phyloP scores from a whole-genome alignment of 2,888 invertebrate species.

The Lepidocyrtoides sp. region DNA sequence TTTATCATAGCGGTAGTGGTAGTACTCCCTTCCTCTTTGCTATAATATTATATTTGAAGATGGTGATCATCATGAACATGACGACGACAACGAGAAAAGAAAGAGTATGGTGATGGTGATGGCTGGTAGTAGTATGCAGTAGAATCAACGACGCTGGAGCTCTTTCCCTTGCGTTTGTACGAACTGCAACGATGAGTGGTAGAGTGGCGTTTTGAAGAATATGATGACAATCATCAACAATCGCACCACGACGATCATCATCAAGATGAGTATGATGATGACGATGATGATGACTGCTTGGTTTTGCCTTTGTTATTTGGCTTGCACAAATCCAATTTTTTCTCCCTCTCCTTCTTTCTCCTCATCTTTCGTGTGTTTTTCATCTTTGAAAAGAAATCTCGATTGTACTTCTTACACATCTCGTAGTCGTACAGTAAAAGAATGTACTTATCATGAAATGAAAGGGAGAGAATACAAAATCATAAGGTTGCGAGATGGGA shows the following conservation, averaged over 20 bases:
- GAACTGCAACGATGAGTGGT: background rate
- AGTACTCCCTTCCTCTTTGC: conserved; percentile 33
- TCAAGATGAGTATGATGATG: conserved; percentile 3
- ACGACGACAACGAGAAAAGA: background rate
- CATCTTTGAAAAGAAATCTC: conserved; percentile 47
- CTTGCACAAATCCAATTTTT: conserved; percentile 78
- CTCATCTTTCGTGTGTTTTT: background rate
- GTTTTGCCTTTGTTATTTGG: conserved; percentile 67
- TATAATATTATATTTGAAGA: conserved; percentile 68
- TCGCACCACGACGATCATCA: background rate
- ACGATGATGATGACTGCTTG: conserved; percentile 52
- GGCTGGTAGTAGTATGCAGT: background rate
- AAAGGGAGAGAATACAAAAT: conserved; percentile 44
- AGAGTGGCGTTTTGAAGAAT: conserved; percentile 26
- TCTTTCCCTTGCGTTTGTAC: background rate
- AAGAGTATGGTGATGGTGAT: conserved; percentile 16
- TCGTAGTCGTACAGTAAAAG: no score
- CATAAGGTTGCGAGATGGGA: conserved; percentile 58
- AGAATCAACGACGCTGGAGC: background rate
- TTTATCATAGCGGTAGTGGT: no score
- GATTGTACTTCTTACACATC: conserved; percentile 56
- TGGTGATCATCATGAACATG: conserved; percentile 54
- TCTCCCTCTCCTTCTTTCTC: conserved; percentile 56
- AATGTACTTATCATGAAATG: background rate
- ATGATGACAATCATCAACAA: conserved; percentile 32